A percentile compares a stretch with the other conserved stretches of the same genome.
These are phyloP conservation scores for Trachelipus rathkii DNA, from an alignment of 1,140 invertebrate genomes.

Conservation along the genomic window DNA sequence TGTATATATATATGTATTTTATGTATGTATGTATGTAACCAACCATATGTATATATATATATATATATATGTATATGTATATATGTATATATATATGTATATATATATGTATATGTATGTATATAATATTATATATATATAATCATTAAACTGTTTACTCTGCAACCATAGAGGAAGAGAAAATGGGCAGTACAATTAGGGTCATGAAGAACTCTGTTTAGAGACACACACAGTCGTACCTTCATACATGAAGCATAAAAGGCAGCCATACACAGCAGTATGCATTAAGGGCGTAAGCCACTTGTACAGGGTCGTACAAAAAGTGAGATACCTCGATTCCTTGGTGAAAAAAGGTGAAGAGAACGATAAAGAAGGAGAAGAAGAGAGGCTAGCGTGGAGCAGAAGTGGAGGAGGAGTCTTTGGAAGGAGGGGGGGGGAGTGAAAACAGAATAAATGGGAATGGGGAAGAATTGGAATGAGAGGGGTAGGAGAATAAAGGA, in stretches of 20 bases:
- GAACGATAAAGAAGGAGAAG: not conserved
- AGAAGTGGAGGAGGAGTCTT: not conserved
- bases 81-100: not conserved
- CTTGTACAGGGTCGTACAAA: conserved; percentile 1
- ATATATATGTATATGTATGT: not conserved
- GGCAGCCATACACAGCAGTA: not conserved
- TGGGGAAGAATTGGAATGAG: conserved; percentile 4
- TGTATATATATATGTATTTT: too few relatives aligned
- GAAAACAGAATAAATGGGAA: conserved; percentile 4
- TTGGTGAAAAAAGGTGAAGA: not conserved
- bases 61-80: not conserved
- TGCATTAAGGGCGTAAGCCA: not conserved
- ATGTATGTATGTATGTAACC: too few relatives aligned
- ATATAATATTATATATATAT: conserved; percentile 12
- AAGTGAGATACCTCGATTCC: not conserved
- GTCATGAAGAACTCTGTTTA: not conserved
- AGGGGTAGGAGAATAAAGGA: not conserved
- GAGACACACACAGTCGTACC: not conserved
- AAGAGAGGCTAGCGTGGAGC: conserved; percentile 10
- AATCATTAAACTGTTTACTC: not conserved
- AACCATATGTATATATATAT: too few relatives aligned
- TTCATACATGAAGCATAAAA: not conserved
- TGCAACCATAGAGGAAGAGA: not conserved
- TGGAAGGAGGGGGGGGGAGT: not conserved
- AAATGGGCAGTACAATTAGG: not conserved